Evolutionary conservation across 1,140 invertebrate species (phyloP), one percentile per base, ranked within the genome.

Genomic region (Chironomus striatipennis): DNA sequence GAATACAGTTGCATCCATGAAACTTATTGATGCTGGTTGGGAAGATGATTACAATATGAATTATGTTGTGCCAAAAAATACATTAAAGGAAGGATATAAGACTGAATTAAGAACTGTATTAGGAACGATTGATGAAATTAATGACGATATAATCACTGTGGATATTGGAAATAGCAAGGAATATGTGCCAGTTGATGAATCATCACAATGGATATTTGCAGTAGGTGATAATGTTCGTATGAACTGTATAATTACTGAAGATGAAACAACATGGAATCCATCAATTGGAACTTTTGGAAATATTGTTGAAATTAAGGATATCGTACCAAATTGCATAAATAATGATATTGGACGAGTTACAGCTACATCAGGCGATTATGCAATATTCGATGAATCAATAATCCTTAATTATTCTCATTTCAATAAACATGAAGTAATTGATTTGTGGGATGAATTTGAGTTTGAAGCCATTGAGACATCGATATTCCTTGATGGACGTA

Each of bases 391-490:
- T 42, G 67, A 65, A 1, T 82, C 78, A 43, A 76, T 80, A n/a
- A 47, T 79, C 0, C 77, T 77, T 10, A 75, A 77, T 43, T 80
- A n/a, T 77, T 79, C 0, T 42, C 20, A 0, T 75, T 76, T 0
- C 24, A 18, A 17, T 34, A 67, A 73, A 0, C 70, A 79, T 0
- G 77, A 80, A 73, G 24, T 79, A 18, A 80, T 78, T 12, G 81
- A 82, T 65, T 64, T 77, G 34, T 5, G 79, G 73, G 79, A 81
- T 75, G 74, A 80, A 0, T 80, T 82, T 42, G 80, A 82, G 65
- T 79, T 78, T 75, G 75, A 79, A 67, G 24, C 17, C 2, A 72
- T 75, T 74, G 8, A 43, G 20, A 43, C 24, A 42, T n/a, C 17
- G 12, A n/a, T 43, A 43, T 43, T 18, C n/a, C 34, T 3, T 21